Evolutionary conservation across 2,888 invertebrate species (phyloP).

Genomic region (Drosophila neonasuta): DNA sequence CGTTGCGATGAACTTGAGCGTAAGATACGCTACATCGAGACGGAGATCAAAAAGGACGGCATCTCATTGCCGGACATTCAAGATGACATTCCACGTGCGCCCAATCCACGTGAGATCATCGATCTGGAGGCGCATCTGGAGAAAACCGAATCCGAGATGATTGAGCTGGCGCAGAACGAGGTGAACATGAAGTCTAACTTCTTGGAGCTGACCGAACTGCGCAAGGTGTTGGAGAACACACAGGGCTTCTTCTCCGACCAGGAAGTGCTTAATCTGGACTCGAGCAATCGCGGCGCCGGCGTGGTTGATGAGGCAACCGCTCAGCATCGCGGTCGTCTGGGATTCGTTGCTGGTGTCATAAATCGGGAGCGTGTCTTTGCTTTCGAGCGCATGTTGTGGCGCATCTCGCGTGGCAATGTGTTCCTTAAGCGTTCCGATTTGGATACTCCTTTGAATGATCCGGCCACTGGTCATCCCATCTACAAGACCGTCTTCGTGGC

Average conservation of each 20-base stretch:
- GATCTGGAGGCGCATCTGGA: slow-evolving; percentile 94
- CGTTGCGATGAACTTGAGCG: slow-evolving; percentile 94
- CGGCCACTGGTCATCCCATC: slow-evolving; percentile 87
- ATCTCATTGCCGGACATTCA: slow-evolving; percentile 88
- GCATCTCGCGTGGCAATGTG: slow-evolving; percentile 94
- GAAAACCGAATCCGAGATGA: slow-evolving; percentile 97
- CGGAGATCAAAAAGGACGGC: slow-evolving; percentile 90
- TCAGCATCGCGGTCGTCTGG: slow-evolving; percentile 82
- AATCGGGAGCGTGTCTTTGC: slow-evolving; percentile 91
- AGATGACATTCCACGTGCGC: slow-evolving; percentile 87
- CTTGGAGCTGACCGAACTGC: slow-evolving; percentile 95
- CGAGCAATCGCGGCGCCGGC: slow-evolving; percentile 88
- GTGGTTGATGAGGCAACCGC: slow-evolving; percentile 79
- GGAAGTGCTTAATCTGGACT: slow-evolving; percentile 81
- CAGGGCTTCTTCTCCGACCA: slow-evolving; percentile 84
- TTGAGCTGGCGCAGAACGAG: slow-evolving; percentile 97
- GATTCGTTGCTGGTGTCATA: slow-evolving; percentile 94
- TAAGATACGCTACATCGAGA: slow-evolving; percentile 90
- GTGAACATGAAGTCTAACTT: slow-evolving; percentile 96
- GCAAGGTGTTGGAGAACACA: slow-evolving; percentile 96
- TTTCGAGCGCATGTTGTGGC: slow-evolving; percentile 94
- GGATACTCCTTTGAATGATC: slow-evolving; percentile 89
- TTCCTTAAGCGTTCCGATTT: slow-evolving; percentile 92
- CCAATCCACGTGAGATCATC: slow-evolving; percentile 90
- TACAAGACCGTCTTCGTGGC: slow-evolving; percentile 92